Percentiles rank a stretch among this genome's conserved stretches.
Conservation (phyloP, 2,797 vertebrate genomes). For the Girardinus metallicus region DNA sequence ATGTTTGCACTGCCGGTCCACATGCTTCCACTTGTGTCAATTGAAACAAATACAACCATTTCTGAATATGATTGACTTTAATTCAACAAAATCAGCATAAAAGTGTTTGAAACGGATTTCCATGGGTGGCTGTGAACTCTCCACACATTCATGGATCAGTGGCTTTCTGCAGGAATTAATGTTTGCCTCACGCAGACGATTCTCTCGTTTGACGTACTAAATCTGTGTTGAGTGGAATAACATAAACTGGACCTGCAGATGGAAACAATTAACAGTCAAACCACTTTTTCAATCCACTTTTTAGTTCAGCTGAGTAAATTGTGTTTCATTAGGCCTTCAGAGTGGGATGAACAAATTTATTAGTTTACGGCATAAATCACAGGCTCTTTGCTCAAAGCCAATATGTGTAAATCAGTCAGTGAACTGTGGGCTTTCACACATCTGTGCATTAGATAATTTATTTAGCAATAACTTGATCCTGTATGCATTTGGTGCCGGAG, state of each 20-base stretch:
- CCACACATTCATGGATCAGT: background rate
- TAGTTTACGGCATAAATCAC: slow-evolving; percentile 22
- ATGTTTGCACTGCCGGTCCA: background rate
- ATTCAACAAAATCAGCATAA: background rate
- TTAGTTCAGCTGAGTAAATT: slow-evolving; percentile 50
- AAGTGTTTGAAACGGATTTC: background rate
- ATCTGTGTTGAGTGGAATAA: slow-evolving; percentile 6
- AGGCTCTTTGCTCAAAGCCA: background rate
- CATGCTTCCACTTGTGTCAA: background rate
- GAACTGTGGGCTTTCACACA: slow-evolving; percentile 1
- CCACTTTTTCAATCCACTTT: slow-evolving; percentile 31
- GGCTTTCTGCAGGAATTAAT: background rate
- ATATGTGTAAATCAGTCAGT: slow-evolving; percentile 10
- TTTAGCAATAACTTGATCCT: background rate
- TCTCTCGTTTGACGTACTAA: slow-evolving; percentile 8
- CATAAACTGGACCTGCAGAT: slow-evolving; percentile 48
- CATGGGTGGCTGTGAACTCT: slow-evolving; percentile 1
- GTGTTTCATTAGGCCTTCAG: slow-evolving; percentile 40
- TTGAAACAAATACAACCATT: background rate
- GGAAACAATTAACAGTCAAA: slow-evolving; percentile 63
- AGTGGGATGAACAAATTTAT: slow-evolving; percentile 42
- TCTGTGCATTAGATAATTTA: background rate
- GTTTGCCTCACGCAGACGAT: background rate
- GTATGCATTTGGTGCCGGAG: background rate
- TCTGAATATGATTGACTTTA: slow-evolving; percentile 3